A percentile compares a stretch with the other conserved stretches of the same genome.
These are phyloP conservation scores for Pithys albifrons DNA, from an alignment of 2,113 vertebrate genomes.

Conservation along the genomic window DNA sequence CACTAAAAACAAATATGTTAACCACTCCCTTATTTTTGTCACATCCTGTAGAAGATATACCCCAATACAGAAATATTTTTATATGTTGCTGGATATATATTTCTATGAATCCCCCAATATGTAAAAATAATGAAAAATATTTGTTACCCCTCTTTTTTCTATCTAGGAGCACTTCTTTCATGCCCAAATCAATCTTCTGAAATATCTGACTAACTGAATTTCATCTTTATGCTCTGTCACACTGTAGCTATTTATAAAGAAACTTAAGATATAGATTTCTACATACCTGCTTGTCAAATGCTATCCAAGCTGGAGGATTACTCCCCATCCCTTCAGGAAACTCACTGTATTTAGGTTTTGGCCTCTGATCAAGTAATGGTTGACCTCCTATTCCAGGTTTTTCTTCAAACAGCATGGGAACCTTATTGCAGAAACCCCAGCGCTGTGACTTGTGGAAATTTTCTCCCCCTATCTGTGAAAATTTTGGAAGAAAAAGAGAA, in stretches of 20 bases:
- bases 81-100: neutral
- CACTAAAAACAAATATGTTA: neutral
- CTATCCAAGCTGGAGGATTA: slow-evolving; percentile 81
- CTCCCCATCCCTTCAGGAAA: slow-evolving; percentile 74
- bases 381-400: slow-evolving; percentile 87
- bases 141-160: neutral
- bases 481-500: neutral
- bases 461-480: slow-evolving; percentile 80
- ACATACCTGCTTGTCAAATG: slow-evolving; percentile 91
- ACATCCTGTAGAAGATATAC: neutral
- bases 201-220: neutral
- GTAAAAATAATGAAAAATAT: neutral
- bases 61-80: neutral
- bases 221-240: neutral
- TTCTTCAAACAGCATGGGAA: slow-evolving; percentile 78
- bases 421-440: slow-evolving; percentile 79
- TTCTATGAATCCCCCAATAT: neutral
- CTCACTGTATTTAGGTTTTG: slow-evolving; percentile 69
- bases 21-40: neutral
- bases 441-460: slow-evolving; percentile 90
- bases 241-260: neutral
- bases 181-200: neutral
- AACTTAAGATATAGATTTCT: neutral
- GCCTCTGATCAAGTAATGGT: slow-evolving; percentile 75
- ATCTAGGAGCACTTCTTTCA: neutral